phyloP scores from a whole-genome alignment of 1,140 invertebrate genomes.

The Sitodiplosis mosellana region DNA sequence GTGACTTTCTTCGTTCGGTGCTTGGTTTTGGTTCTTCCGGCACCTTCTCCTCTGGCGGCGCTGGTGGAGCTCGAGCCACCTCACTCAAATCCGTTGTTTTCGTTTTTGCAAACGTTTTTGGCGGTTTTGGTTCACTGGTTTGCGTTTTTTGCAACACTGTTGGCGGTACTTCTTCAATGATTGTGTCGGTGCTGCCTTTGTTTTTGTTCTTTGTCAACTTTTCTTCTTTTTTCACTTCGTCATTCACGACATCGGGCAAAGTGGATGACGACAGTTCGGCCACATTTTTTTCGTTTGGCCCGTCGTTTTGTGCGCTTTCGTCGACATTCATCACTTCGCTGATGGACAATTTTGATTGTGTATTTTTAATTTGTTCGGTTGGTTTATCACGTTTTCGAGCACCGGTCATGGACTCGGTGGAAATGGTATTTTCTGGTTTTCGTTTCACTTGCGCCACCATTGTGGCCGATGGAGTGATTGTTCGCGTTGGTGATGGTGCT shows the following conservation, averaged over 20 bases:
- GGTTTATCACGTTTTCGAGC: slow-evolving; percentile 34
- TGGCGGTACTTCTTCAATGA: not conserved
- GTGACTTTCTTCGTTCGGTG: slow-evolving; percentile 35
- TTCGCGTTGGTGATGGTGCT: slow-evolving; percentile 37
- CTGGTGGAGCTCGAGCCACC: not conserved
- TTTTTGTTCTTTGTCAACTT: no score
- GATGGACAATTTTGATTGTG: slow-evolving; percentile 22
- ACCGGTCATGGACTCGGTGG: slow-evolving; percentile 35
- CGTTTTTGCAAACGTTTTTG: not conserved
- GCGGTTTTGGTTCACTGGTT: not conserved
- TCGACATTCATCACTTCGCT: slow-evolving; percentile 16
- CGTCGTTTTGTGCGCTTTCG: slow-evolving; percentile 12
- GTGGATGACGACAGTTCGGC: not conserved
- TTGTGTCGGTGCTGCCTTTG: no score
- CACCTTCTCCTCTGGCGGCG: slow-evolving; percentile 13
- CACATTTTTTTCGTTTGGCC: slow-evolving; percentile 18
- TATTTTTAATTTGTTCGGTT: slow-evolving; percentile 8
- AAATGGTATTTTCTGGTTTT: slow-evolving; percentile 48
- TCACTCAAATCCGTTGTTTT: not conserved
- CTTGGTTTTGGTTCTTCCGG: slow-evolving; percentile 26
- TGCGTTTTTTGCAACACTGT: not conserved
- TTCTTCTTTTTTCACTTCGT: no score
- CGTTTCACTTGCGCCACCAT: slow-evolving; percentile 35
- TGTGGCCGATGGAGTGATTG: slow-evolving; percentile 24
- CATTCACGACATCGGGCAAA: no score